Conservation (phyloP, 1,140 invertebrate species). For the Panagrolaimus sp. region DNA sequence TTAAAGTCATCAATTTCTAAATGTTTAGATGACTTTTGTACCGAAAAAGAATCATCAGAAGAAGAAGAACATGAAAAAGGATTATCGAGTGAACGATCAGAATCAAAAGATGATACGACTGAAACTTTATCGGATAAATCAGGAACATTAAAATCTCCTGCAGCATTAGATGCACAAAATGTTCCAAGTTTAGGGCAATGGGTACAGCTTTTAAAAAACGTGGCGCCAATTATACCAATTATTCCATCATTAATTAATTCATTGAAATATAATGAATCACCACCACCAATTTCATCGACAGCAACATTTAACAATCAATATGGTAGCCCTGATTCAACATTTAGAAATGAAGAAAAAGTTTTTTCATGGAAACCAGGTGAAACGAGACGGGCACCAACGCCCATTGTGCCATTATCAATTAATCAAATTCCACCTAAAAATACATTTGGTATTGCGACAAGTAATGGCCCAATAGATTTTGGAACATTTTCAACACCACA, state of each 20-base stretch:
- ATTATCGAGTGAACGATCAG: neutral
- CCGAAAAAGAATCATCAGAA: constrained; percentile 7
- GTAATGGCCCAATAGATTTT: neutral
- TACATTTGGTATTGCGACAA: neutral
- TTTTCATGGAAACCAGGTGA: constrained; percentile 5
- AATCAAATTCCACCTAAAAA: neutral
- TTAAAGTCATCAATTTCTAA: no score
- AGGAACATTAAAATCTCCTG: neutral
- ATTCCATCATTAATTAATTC: constrained; percentile 13
- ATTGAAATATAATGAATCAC: constrained; percentile 6
- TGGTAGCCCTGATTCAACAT: neutral
- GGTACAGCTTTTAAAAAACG: constrained; percentile 4
- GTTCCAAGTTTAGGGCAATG: neutral
- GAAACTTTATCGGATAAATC: neutral
- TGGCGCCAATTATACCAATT: neutral
- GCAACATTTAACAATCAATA: neutral
- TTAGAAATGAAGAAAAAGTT: neutral
- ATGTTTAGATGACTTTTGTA: constrained; percentile 11
- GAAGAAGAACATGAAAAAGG: neutral
- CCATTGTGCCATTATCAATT: neutral
- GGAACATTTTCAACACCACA: neutral
- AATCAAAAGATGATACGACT: neutral
- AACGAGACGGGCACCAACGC: neutral
- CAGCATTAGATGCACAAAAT: neutral
- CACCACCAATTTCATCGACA: neutral